A percentile compares a stretch with the other conserved stretches of the same genome.
phyloP scores from a whole-genome alignment of 1,140 invertebrate genomes.

The Papilio polyxenes region DNA sequence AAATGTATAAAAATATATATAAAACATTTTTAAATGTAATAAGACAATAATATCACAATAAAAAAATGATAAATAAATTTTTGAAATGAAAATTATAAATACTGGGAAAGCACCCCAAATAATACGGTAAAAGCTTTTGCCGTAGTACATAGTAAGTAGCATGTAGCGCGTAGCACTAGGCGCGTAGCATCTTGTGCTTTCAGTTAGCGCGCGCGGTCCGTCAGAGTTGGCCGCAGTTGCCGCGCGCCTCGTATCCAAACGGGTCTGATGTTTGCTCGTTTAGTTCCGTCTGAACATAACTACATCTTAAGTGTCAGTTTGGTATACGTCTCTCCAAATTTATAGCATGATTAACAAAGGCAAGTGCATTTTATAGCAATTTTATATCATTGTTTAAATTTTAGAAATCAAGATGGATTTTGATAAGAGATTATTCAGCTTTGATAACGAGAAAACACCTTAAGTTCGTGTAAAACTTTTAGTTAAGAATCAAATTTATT shows the following conservation, averaged over 20 bases:
- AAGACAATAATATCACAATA: too few relatives aligned
- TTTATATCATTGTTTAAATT: not conserved
- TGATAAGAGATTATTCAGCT: not conserved
- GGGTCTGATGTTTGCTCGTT: constrained; percentile 29
- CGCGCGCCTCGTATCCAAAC: constrained; percentile 41
- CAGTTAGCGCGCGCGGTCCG: constrained; percentile 67
- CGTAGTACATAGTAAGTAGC: constrained; percentile 61
- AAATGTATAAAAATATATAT: too few relatives aligned
- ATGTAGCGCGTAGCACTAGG: constrained; percentile 39
- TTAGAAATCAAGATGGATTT: not conserved
- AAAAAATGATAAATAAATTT: not conserved
- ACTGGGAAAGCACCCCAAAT: constrained; percentile 26
- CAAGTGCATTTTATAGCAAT: constrained; percentile 21
- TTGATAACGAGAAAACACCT: not conserved
- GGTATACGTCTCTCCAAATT: constrained; percentile 29
- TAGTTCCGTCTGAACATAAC: constrained; percentile 24
- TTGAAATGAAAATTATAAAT: not conserved
- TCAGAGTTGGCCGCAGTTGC: constrained; percentile 55
- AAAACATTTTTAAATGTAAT: too few relatives aligned
- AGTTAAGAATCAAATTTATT: not conserved
- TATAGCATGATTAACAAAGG: constrained; percentile 29
- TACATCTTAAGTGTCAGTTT: constrained; percentile 31
- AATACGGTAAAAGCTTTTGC: constrained; percentile 34
- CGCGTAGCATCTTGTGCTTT: constrained; percentile 55
- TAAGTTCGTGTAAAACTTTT: not conserved